Base-by-base conservation (phyloP, 2,888 invertebrate species). In the Ochropleura plecta region DNA sequence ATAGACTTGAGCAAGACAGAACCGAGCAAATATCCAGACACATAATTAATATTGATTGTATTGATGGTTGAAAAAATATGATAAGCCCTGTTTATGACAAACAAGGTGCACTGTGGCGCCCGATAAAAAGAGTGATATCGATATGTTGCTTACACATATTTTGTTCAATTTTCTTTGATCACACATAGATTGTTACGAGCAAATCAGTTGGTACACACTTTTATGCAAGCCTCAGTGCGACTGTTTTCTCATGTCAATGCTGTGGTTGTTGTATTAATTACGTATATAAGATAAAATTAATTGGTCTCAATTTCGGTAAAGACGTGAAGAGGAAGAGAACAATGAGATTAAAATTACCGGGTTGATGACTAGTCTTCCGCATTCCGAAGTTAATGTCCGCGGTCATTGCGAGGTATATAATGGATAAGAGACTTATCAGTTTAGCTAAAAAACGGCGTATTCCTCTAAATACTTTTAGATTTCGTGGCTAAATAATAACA, bases 361-460 rank as follows among this genome's bases (percentile, higher is more conserved):
- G 55, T 72, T 67, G 70, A 57, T 44, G 53, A 77, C 62, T 40
- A 73, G n/a, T 49, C 72, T 84, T 82, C 84, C 85, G 80, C 74
- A 76, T 78, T 62, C 48, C 53, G 42, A 18, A 70, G 18, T 62
- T 66, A 63, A 76, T 49, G 20, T 53, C 59, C 51, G 51, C 53
- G n/a, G 48, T 77, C 57, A 53, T 57, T 46, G 40, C n/a, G 42
- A 40, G 10, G 30, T 20, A 20, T 20, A 20, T 44, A 16, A 20
- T 42, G 14, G 49, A 65, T 51, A 74, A 65, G 14, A 55, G 20
- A 44, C 8, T 5, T 49, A 73, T 65, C 44, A 59, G 40, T 40
- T 40, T 59, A 46, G 2, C 16, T 73, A 30, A 57, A 75, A 57
- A 46, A 30, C 42, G 18, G 42, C 16, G 55, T 57, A 46, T 16